phyloP scores from a whole-genome alignment of 2,797 vertebrate species.

The Salarias fasciatus region DNA sequence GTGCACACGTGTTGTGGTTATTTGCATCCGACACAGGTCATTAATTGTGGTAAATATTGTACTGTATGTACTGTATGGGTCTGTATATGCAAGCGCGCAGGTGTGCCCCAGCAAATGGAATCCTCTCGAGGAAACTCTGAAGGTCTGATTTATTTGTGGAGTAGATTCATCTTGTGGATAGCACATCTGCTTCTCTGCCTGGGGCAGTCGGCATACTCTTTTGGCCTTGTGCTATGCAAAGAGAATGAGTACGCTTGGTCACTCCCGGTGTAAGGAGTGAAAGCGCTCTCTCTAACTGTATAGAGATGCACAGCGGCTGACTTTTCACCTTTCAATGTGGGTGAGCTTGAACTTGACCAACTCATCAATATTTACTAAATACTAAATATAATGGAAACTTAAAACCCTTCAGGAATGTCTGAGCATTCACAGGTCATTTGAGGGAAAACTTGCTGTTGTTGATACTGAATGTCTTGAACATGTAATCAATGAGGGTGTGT shows the following conservation, averaged over 20 bases:
- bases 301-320: slow-evolving; percentile 28
- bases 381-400: slow-evolving; percentile 13
- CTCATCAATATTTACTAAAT: slow-evolving; percentile 61
- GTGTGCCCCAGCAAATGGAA: slow-evolving; percentile 76
- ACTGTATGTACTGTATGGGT: slow-evolving; percentile 49
- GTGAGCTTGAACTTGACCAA: slow-evolving; percentile 50
- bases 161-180: slow-evolving; percentile 71
- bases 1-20: neutral
- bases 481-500: slow-evolving; percentile 33
- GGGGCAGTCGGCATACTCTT: slow-evolving; percentile 40
- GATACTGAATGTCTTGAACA: slow-evolving; percentile 36
- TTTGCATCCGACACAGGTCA: slow-evolving; percentile 11
- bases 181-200: slow-evolving; percentile 62
- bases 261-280: slow-evolving; percentile 21
- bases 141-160: slow-evolving; percentile 75
- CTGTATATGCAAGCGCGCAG: slow-evolving; percentile 62
- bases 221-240: slow-evolving; percentile 36
- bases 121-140: slow-evolving; percentile 56
- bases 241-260: slow-evolving; percentile 34
- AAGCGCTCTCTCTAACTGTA: slow-evolving; percentile 34
- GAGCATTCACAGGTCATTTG: slow-evolving; percentile 45
- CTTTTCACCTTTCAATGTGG: slow-evolving; percentile 31
- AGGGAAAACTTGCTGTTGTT: slow-evolving; percentile 43
- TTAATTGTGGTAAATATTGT: slow-evolving; percentile 33
- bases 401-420: slow-evolving; percentile 38